These are phyloP conservation scores for Pseudomyrmex sp. DNA, from an alignment of 1,140 invertebrate genomes.

Conservation along the genomic window DNA sequence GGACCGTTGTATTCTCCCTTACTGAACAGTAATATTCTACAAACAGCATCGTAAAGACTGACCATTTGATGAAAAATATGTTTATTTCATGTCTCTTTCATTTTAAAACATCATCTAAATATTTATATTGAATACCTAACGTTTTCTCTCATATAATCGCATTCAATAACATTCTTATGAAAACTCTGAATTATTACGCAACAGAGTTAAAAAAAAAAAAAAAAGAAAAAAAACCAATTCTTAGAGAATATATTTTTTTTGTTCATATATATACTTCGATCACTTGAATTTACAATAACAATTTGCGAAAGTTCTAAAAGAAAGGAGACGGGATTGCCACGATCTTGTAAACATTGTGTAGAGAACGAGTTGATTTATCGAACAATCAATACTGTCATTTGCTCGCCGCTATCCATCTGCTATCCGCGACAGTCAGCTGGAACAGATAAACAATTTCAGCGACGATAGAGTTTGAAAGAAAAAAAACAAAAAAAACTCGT, in stretches of 20 bases:
- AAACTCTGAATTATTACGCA: no score
- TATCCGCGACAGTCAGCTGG: not conserved
- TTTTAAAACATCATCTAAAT: not conserved
- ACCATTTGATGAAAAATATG: not conserved
- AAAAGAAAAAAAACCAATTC: not conserved
- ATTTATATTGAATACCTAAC: not conserved
- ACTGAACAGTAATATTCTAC: not conserved
- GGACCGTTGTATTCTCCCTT: constrained; percentile 19
- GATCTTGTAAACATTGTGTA: not conserved
- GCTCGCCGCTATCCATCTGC: not conserved
- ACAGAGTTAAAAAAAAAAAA: not conserved
- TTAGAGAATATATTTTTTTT: no score
- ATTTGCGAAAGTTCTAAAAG: constrained; percentile 27
- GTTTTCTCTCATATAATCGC: no score
- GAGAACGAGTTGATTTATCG: not conserved
- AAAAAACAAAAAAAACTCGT: not conserved
- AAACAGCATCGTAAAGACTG: constrained; percentile 15
- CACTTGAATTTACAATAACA: not conserved
- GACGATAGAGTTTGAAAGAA: not conserved
- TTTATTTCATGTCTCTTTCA: not conserved
- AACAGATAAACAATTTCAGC: not conserved
- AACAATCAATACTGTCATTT: constrained; percentile 27
- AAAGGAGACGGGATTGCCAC: not conserved
- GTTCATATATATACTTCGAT: no score
- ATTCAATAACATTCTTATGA: no score